phyloP scores from a whole-genome alignment of 2,113 vertebrate species.

The Tichodroma muraria region DNA sequence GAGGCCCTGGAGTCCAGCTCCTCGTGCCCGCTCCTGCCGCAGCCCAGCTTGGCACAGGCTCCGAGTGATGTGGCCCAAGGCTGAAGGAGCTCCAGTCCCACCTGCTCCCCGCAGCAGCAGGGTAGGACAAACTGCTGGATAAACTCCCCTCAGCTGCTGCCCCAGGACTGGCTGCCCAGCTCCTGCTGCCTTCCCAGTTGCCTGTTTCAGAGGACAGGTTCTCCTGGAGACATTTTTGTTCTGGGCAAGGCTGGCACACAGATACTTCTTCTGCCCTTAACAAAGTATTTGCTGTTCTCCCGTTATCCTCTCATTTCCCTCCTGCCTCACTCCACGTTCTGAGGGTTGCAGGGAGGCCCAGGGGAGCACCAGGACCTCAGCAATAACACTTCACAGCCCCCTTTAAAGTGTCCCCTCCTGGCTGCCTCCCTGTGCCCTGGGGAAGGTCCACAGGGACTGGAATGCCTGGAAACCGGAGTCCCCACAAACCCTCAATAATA shows the following conservation, averaged over 20 bases:
- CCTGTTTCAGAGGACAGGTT: background rate
- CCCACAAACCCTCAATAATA: background rate
- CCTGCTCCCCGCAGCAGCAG: background rate
- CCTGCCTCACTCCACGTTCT: background rate
- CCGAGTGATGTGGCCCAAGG: background rate
- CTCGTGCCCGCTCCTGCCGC: background rate
- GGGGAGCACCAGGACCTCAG: background rate
- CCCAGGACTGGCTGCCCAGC: background rate
- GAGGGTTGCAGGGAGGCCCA: background rate
- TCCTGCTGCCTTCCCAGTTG: background rate
- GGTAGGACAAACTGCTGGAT: background rate
- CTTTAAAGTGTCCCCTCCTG: background rate
- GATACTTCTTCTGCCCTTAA: background rate
- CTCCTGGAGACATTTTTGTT: background rate
- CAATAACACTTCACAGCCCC: background rate
- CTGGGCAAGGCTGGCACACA: background rate
- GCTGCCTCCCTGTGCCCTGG: background rate
- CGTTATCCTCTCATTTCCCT: background rate
- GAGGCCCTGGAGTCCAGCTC: background rate
- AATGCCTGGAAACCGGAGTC: background rate
- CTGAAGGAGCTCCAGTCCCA: background rate
- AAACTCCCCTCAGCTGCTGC: background rate
- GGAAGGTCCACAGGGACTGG: background rate
- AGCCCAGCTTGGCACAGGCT: background rate
- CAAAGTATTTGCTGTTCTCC: background rate